Conservation (phyloP, 2,113 vertebrate species). For the Pycnonotus jocosus region DNA sequence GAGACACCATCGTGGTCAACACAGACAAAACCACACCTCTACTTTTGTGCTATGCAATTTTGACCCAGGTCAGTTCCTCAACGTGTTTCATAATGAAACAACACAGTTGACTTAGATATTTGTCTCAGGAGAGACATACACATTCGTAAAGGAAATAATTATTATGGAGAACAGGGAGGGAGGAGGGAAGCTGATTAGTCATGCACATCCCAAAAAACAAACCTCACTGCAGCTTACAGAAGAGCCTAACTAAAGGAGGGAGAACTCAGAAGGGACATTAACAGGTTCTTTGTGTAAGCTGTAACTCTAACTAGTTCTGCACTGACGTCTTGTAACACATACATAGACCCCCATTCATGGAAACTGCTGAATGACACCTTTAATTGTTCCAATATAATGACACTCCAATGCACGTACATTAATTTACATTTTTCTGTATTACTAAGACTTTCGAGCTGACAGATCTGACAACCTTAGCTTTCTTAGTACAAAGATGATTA, state of each 20-base stretch:
- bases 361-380: neutral
- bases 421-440: neutral
- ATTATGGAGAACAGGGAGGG: neutral
- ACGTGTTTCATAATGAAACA: neutral
- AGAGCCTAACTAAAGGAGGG: neutral
- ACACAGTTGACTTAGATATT: neutral
- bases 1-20: fast-evolving
- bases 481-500: neutral
- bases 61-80: neutral
- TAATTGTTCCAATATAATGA: neutral
- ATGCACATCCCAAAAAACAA: neutral
- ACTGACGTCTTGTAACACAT: neutral
- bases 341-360: neutral
- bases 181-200: neutral
- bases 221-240: neutral
- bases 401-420: neutral
- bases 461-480: neutral
- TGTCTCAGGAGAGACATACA: neutral
- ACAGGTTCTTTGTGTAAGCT: neutral
- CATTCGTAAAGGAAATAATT: neutral
- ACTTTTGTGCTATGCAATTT: neutral
- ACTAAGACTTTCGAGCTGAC: neutral
- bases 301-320: neutral
- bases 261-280: neutral
- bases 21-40: neutral